Conservation (phyloP, 2,113 vertebrate species). For the Xiphophorus maculatus region DNA sequence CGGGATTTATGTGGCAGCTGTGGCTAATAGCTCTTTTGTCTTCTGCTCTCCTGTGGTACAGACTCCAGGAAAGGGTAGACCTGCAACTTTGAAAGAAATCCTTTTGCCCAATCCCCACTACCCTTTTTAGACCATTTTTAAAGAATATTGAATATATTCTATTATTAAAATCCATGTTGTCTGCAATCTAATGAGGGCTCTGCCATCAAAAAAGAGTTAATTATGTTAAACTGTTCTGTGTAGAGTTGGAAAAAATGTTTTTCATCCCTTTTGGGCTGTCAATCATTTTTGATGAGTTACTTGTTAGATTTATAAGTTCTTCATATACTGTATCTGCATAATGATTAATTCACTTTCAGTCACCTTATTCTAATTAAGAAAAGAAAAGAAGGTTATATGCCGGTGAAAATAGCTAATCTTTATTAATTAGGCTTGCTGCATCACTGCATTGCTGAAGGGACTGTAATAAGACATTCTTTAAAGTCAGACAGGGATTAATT, state of each 20-base stretch:
- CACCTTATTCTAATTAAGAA: constrained; percentile 72
- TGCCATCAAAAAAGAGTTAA: neutral
- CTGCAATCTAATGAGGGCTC: neutral
- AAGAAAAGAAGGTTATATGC: constrained; percentile 48
- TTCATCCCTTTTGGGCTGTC: neutral
- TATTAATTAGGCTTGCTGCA: constrained; percentile 73
- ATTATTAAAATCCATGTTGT: neutral
- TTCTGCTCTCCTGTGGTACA: constrained; percentile 39
- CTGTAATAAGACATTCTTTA: constrained; percentile 63
- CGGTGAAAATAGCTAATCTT: constrained; percentile 66
- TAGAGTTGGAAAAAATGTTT: neutral
- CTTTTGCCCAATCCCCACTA: neutral
- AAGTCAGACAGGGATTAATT: constrained; percentile 59
- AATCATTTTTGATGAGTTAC: constrained; percentile 3
- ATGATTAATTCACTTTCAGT: constrained; percentile 51
- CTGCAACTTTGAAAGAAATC: neutral
- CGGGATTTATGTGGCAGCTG: constrained; percentile 37
- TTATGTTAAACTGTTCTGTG: neutral
- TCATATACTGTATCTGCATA: constrained; percentile 15
- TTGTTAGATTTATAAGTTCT: constrained; percentile 2
- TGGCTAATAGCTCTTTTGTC: constrained; percentile 67
- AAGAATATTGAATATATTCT: neutral
- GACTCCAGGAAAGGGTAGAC: constrained; percentile 9
- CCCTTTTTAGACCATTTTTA: neutral
- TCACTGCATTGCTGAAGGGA: constrained; percentile 57